A percentile compares a stretch with the other conserved stretches of the same genome.
These are phyloP conservation scores for Sebastes taczanowskii DNA, from an alignment of 2,797 vertebrate species.

Conservation along the genomic window DNA sequence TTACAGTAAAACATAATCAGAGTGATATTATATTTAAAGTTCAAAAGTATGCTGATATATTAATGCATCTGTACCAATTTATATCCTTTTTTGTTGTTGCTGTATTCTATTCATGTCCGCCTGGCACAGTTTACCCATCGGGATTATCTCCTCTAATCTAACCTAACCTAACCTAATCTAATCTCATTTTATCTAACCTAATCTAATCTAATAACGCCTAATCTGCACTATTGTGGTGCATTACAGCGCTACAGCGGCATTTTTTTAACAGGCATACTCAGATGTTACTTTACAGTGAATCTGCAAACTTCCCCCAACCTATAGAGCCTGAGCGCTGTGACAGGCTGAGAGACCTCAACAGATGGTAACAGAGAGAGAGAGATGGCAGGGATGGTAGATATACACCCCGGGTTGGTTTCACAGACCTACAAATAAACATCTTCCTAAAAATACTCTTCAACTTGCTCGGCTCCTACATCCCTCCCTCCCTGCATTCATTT, in stretches of 20 bases:
- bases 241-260: background rate
- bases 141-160: background rate
- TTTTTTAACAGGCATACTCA: background rate
- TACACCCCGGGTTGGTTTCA: conserved; percentile 82
- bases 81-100: background rate
- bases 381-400: conserved; percentile 72
- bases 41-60: background rate
- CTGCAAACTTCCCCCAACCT: conserved; percentile 35
- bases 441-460: conserved; percentile 82
- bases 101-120: background rate
- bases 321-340: conserved; percentile 50
- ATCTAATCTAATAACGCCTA: background rate
- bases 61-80: background rate
- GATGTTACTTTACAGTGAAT: conserved; percentile 16
- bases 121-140: background rate
- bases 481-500: background rate
- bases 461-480: conserved; percentile 46
- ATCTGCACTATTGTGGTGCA: background rate
- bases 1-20: background rate
- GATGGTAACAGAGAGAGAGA: conserved; percentile 58
- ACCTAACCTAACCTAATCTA: background rate
- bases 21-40: background rate
- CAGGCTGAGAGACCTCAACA: conserved; percentile 81
- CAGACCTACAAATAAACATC: conserved; percentile 84
- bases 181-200: background rate